Conservation (phyloP, 2,797 vertebrate genomes). For the Phoxinus dragarum region DNA sequence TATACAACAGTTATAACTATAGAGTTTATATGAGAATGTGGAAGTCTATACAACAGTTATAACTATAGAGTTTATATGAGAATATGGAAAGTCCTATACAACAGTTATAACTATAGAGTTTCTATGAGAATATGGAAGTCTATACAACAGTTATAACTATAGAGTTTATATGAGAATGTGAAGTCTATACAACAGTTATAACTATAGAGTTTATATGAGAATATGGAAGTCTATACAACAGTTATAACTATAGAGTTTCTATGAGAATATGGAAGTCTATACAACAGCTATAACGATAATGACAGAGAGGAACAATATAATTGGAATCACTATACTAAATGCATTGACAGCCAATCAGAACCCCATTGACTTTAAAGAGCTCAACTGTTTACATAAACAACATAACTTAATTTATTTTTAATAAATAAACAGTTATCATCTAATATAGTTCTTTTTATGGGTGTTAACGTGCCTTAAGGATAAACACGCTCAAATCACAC, state of each 20-base stretch:
- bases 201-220: background rate
- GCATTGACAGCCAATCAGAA: background rate
- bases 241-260: background rate
- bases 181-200: background rate
- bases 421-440: background rate
- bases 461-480: background rate
- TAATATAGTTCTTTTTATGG: no score
- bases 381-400: background rate
- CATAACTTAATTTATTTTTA: background rate
- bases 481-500: background rate
- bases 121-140: background rate
- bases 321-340: background rate
- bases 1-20: background rate
- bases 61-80: background rate
- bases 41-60: background rate
- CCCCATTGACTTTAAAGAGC: background rate
- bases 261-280: background rate
- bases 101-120: background rate
- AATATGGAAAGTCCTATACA: background rate
- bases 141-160: background rate
- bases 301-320: background rate
- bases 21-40: background rate
- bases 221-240: background rate
- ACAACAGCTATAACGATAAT: background rate
- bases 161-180: background rate